These are phyloP conservation scores for Encarsia formosa DNA, from an alignment of 2,888 invertebrate genomes.

Conservation along the genomic window DNA sequence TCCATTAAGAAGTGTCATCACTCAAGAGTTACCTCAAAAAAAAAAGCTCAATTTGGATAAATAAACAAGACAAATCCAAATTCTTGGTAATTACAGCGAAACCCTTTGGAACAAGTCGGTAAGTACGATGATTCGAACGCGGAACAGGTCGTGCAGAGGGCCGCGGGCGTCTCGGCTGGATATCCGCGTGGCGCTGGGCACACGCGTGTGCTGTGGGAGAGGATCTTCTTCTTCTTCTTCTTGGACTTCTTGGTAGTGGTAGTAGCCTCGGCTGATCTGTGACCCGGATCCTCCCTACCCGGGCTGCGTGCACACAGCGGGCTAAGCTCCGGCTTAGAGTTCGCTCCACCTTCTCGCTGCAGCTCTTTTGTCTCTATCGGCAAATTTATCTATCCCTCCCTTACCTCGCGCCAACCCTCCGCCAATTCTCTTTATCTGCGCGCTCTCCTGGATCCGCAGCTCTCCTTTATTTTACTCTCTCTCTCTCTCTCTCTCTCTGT, in stretches of 20 bases:
- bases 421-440: not conserved
- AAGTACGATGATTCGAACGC: not conserved
- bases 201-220: constrained; percentile 8
- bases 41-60: no score
- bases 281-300: constrained; percentile 50
- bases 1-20: no score
- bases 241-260: constrained; percentile 23
- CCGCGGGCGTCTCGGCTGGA: not conserved
- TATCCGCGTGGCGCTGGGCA: not conserved
- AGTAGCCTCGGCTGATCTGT: constrained; percentile 49
- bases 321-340: not conserved
- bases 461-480: not conserved
- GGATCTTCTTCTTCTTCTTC: no score
- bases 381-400: constrained; percentile 7
- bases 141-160: not conserved
- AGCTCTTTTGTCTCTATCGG: constrained; percentile 15
- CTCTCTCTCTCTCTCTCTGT: not conserved
- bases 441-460: not conserved
- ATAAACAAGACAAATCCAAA: no score
- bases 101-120: no score
- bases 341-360: constrained; percentile 10
- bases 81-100: no score
- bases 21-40: no score
- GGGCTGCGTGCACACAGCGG: not conserved
- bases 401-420: not conserved